Evolutionary conservation across 2,888 invertebrate species (phyloP).

Genomic region (Antheraea assamensis): DNA sequence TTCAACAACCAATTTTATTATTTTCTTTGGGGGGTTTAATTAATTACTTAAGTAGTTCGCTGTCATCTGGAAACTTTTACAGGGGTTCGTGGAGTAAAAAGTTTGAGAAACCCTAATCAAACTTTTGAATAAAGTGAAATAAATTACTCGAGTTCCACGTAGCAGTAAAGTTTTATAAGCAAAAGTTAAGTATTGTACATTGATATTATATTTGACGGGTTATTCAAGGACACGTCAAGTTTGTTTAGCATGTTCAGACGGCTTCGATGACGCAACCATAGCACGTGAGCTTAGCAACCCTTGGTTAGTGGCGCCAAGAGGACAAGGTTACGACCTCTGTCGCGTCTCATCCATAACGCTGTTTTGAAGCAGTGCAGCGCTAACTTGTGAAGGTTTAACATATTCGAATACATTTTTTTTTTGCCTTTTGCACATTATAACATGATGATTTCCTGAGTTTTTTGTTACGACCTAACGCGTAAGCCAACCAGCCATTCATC

Average conservation of each 20-base stretch:
- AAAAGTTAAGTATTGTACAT: neutral
- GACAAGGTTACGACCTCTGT: conserved; percentile 58
- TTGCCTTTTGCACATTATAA: neutral
- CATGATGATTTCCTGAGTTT: no score
- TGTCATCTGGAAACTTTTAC: no score
- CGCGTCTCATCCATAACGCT: conserved; percentile 23
- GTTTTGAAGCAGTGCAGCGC: neutral
- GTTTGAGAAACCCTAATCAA: no score
- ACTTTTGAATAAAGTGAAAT: neutral
- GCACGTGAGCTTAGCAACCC: conserved; percentile 47
- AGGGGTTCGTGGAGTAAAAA: no score
- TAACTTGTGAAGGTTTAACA: neutral
- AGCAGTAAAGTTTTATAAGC: neutral
- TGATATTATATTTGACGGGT: conserved; percentile 22
- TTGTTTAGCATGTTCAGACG: conserved; percentile 44
- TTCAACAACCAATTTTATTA: no score
- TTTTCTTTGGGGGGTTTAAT: no score
- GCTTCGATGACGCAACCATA: conserved; percentile 46
- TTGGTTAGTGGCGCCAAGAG: conserved; percentile 52
- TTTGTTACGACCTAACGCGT: no score
- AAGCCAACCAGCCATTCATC: no score
- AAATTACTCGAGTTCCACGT: neutral
- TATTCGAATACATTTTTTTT: neutral
- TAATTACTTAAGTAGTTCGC: no score
- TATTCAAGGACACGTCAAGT: conserved; percentile 35